Conservation (phyloP, 2,888 invertebrate genomes). For the Drepanosiphum platanoidis region DNA sequence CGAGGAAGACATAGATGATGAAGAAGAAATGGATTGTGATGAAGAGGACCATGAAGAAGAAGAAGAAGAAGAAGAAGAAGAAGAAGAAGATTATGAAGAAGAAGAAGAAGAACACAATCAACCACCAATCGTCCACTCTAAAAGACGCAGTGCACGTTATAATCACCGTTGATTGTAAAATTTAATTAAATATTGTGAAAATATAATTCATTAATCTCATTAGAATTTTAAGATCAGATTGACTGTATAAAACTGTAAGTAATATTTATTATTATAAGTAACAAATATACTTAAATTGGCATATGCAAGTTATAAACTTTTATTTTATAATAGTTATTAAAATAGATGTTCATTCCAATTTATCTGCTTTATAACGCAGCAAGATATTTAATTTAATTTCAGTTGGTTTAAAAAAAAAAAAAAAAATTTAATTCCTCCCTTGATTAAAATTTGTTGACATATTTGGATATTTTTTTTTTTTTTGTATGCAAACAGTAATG, state of each 20-base stretch:
- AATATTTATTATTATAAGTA: background rate
- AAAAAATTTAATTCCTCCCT: background rate
- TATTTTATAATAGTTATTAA: background rate
- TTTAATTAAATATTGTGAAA: background rate
- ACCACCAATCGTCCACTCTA: background rate
- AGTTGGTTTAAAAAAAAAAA: background rate
- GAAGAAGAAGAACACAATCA: background rate
- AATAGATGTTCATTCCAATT: background rate
- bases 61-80: no score
- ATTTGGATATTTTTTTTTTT: slow-evolving; percentile 21
- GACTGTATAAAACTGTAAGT: background rate
- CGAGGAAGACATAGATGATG: no score
- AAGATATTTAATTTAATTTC: background rate
- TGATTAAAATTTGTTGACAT: slow-evolving; percentile 12
- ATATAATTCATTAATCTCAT: background rate
- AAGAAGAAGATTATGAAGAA: background rate
- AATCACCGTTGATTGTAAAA: background rate
- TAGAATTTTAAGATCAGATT: background rate
- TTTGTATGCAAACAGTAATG: background rate
- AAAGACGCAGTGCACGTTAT: background rate
- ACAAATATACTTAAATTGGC: background rate
- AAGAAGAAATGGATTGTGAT: no score
- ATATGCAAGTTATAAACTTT: background rate
- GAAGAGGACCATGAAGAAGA: no score
- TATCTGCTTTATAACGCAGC: slow-evolving; percentile 3